These are phyloP conservation scores for Luperina nickerlii DNA, from an alignment of 2,888 invertebrate species.

Conservation along the genomic window DNA sequence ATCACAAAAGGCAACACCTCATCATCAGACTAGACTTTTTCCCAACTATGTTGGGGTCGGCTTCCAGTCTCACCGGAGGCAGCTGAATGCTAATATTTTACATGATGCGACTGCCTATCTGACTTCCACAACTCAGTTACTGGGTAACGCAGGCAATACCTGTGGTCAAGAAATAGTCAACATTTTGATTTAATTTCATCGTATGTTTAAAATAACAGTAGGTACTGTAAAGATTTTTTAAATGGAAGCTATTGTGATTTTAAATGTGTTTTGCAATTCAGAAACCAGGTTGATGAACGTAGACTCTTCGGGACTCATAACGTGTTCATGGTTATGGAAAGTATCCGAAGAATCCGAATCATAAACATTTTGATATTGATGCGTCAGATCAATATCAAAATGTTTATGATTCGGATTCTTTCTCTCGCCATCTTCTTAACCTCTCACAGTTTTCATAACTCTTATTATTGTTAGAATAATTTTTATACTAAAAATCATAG, in stretches of 20 bases:
- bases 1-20: background rate
- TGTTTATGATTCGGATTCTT: constrained; percentile 32
- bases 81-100: background rate
- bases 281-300: background rate
- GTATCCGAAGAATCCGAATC: background rate
- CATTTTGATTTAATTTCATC: background rate
- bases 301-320: background rate
- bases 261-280: constrained; percentile 9
- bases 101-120: background rate
- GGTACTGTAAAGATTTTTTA: background rate
- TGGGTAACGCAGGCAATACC: background rate
- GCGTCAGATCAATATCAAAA: constrained; percentile 7
- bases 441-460: constrained; percentile 55
- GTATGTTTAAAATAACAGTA: background rate
- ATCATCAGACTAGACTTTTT: background rate
- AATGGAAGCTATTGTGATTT: background rate
- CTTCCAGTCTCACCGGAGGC: background rate
- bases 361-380: too few species aligned
- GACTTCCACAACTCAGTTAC: background rate
- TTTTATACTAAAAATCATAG: constrained; percentile 68
- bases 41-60: background rate
- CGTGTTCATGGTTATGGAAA: background rate
- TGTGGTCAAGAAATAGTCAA: background rate
- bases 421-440: constrained; percentile 17
- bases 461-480: constrained; percentile 68